phyloP scores from a whole-genome alignment of 2,888 invertebrate species.

The Pollenia amentaria region DNA sequence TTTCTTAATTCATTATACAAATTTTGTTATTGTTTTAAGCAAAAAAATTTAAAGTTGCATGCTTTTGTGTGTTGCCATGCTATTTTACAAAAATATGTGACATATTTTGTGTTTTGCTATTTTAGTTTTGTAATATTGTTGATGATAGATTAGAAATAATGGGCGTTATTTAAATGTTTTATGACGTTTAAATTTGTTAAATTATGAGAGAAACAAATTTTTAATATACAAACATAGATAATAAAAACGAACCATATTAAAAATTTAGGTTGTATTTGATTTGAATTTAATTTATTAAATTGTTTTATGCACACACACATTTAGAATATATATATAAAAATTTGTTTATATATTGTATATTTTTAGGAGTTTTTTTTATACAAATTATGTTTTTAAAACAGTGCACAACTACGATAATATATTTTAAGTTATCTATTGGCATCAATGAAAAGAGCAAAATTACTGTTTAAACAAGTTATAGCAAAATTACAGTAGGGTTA shows the following conservation, averaged over 20 bases:
- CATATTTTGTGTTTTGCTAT: background rate
- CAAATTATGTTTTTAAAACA: too few species aligned
- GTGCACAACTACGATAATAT: too few species aligned
- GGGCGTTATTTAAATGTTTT: conserved; percentile 29
- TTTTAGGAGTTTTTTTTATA: background rate
- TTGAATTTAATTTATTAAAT: background rate
- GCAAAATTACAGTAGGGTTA: too few species aligned
- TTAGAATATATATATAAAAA: too few species aligned
- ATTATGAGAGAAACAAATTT: background rate
- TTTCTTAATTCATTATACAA: conserved; percentile 35
- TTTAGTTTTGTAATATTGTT: conserved; percentile 16
- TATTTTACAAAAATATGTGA: conserved; percentile 43
- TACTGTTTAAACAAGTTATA: too few species aligned
- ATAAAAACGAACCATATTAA: conserved; percentile 1
- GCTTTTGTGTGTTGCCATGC: conserved; percentile 46
- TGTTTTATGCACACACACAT: background rate
- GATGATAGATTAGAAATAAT: conserved; percentile 41
- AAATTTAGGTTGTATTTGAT: conserved; percentile 10
- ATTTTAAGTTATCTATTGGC: too few species aligned
- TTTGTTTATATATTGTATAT: background rate
- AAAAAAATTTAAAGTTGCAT: background rate
- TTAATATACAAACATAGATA: background rate
- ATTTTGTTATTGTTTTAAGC: conserved; percentile 16
- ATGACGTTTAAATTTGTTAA: background rate
- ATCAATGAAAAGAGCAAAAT: too few species aligned